A percentile compares a stretch with the other conserved stretches of the same genome.
phyloP scores from a whole-genome alignment of 2,797 vertebrate genomes.

The Cynodonichthys magdalenae region DNA sequence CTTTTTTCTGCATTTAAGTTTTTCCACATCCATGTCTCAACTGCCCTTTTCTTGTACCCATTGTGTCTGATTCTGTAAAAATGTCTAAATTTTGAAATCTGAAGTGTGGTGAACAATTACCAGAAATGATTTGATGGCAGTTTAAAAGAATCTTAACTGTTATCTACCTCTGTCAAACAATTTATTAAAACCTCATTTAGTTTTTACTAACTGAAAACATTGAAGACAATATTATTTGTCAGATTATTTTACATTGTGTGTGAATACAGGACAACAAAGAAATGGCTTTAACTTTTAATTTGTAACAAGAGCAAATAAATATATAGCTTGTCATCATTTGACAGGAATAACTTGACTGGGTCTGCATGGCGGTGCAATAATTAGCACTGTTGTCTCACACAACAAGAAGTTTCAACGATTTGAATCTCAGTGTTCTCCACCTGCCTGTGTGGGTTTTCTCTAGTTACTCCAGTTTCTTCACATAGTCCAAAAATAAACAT shows the following conservation, averaged over 20 bases:
- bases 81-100: constrained; percentile 22
- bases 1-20: constrained; percentile 14
- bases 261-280: neutral
- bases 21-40: neutral
- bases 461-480: neutral
- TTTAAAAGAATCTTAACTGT: constrained; percentile 9
- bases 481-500: neutral
- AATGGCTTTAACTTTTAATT: constrained; percentile 4
- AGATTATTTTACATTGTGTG: constrained; percentile 11
- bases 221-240: neutral
- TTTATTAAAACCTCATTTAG: constrained; percentile 16
- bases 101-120: constrained; percentile 7
- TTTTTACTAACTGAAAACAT: constrained; percentile 9
- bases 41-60: neutral
- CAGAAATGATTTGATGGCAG: constrained; percentile 9
- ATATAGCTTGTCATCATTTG: constrained; percentile 1
- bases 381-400: neutral
- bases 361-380: neutral
- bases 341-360: constrained; percentile 10
- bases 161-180: neutral
- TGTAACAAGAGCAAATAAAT: neutral
- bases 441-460: neutral
- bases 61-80: constrained; percentile 14
- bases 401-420: neutral
- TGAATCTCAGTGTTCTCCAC: neutral